These are phyloP conservation scores for Nymphalis io DNA, from an alignment of 1,140 invertebrate species.

Conservation along the genomic window DNA sequence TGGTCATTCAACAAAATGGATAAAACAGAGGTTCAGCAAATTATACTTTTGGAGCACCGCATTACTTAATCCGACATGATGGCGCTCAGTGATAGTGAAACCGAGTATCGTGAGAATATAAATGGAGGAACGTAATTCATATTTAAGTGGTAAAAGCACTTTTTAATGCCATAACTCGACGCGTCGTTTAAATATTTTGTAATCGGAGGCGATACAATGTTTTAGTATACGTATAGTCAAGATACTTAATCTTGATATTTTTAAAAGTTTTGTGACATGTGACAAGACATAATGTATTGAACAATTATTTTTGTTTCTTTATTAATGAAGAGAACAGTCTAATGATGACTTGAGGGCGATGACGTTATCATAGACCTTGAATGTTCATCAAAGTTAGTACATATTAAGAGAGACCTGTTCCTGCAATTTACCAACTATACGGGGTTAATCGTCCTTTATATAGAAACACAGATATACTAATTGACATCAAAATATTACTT, in stretches of 20 bases:
- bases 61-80: conserved; percentile 29
- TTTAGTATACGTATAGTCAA: not conserved
- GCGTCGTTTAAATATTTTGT: conserved; percentile 29
- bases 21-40: not conserved
- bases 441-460: not conserved
- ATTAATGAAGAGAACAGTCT: too few relatives aligned
- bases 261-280: too few relatives aligned
- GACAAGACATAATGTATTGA: too few relatives aligned
- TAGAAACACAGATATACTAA: not conserved
- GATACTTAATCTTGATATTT: not conserved
- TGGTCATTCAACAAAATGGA: conserved; percentile 1
- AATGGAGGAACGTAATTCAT: conserved; percentile 30
- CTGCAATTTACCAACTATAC: not conserved
- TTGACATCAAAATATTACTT: too few relatives aligned
- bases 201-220: conserved; percentile 13
- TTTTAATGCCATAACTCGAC: conserved; percentile 29
- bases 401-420: too few relatives aligned
- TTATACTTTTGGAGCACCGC: conserved; percentile 7
- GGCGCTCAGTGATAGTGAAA: conserved; percentile 20
- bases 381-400: too few relatives aligned
- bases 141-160: conserved; percentile 35
- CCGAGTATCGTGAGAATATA: conserved; percentile 33
- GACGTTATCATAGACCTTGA: too few relatives aligned
- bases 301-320: too few relatives aligned
- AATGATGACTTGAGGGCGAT: too few relatives aligned